Conservation (phyloP, 2,888 invertebrate genomes). For the Ceraclea dissimilis region DNA sequence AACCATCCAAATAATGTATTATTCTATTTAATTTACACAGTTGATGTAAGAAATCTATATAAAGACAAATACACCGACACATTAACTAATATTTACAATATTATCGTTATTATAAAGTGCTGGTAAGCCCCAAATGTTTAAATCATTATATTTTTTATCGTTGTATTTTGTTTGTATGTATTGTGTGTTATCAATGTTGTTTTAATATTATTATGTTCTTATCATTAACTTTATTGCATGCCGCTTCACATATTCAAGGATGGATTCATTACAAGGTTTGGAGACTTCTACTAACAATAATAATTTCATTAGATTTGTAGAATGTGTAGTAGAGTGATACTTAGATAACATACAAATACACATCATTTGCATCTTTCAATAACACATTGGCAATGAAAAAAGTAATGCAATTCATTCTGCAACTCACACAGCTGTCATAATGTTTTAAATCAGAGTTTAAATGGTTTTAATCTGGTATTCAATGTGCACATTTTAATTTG, state of each 20-base stretch:
- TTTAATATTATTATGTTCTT: constrained; percentile 16
- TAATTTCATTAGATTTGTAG: neutral
- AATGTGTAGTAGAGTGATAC: neutral
- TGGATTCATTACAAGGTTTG: constrained; percentile 49
- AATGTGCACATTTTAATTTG: too few relatives aligned
- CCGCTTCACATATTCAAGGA: constrained; percentile 43
- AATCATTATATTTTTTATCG: neutral
- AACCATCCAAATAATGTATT: neutral
- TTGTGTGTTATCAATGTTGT: constrained; percentile 17
- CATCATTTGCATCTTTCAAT: neutral
- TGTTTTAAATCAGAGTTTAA: too few relatives aligned
- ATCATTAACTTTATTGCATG: constrained; percentile 39
- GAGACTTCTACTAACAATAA: constrained; percentile 12
- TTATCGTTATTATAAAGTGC: neutral
- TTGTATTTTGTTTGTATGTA: neutral
- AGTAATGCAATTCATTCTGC: neutral
- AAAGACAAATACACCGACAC: neutral
- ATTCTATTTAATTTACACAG: neutral
- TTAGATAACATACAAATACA: neutral
- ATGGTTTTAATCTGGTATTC: too few relatives aligned
- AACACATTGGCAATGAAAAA: neutral
- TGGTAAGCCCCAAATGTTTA: neutral
- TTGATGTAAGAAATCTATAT: neutral
- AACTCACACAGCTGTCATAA: too few relatives aligned
- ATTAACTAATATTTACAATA: neutral